Evolutionary conservation across 2,113 vertebrate genomes (phyloP), one percentile per base, ranked within the genome.

Genomic region (Otis tarda): DNA sequence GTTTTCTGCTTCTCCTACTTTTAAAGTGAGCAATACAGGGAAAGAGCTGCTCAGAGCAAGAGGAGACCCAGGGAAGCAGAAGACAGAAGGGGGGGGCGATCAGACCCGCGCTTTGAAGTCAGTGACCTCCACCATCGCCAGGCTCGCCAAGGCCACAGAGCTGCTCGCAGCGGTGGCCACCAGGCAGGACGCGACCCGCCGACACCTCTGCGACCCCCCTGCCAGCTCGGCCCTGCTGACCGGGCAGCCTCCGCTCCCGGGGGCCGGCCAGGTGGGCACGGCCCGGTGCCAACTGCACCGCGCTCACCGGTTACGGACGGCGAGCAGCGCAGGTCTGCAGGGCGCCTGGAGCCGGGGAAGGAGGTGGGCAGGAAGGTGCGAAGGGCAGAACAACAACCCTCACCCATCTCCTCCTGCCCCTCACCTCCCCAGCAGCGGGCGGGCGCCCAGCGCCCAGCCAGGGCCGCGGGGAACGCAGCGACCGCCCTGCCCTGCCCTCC

Each of bases 111-210:
- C 43, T 64, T 70, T 5, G 19, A n/a, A 74, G 39, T 5, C 57
- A 6, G 28, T 2, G 68, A 68, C 39, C 88, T 41, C 83, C 2
- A 9, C 6, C 8, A 57, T 0, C 7, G 2, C n/a, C 76, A 20
- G 7, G 18, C 76, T 52, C 13, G 4, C 0, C 22, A 3, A 23
- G 25, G 77, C 63, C 45, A 6, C 43, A 5, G 3, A 33, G 76
- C 55, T 6, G 79, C 33, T 5, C 0, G 31, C 37, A 6, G 41
- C 9, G 59, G 25, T 71, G 33, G 61, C 61, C 84, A 23, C 53
- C 30, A 4, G 0, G 31, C 8, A 5, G 63, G 33, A 4, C 1
- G 12, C 11, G 59, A 27, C 68, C 39, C 24, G 2, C 41, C 19
- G 27, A 6, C 60, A 20, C 33, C 37, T 1, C 39, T 2, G 63